A percentile compares a stretch with the other conserved stretches of the same genome.
phyloP scores from a whole-genome alignment of 2,888 invertebrate species.

The Clusia tigrina region DNA sequence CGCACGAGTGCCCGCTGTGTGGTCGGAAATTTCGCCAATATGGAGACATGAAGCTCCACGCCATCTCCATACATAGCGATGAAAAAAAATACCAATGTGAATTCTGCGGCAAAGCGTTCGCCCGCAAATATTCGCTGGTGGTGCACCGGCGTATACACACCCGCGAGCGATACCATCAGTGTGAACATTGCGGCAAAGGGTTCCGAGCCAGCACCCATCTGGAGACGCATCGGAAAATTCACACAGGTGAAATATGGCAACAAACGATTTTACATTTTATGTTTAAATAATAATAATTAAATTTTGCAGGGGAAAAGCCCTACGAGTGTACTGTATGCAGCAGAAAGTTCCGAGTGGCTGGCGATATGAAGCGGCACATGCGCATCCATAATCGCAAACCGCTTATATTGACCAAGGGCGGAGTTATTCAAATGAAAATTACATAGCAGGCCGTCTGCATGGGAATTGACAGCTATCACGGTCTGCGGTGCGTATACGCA shows the following conservation, averaged over 20 bases:
- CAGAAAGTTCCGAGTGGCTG: slow-evolving; percentile 82
- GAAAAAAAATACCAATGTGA: slow-evolving; percentile 87
- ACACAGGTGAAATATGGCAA: slow-evolving; percentile 72
- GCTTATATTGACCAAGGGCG: too few species aligned
- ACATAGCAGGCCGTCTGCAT: not conserved
- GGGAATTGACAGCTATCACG: slow-evolving; percentile 20
- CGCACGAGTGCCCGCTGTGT: slow-evolving; percentile 81
- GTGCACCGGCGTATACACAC: slow-evolving; percentile 87
- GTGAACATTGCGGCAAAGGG: slow-evolving; percentile 82
- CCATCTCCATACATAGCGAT: slow-evolving; percentile 81
- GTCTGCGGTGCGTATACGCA: not conserved
- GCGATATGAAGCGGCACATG: slow-evolving; percentile 83
- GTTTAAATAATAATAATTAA: slow-evolving; percentile 17
- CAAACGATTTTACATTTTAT: not conserved
- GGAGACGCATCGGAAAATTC: slow-evolving; percentile 83
- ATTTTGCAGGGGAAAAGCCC: slow-evolving; percentile 74
- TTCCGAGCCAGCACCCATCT: slow-evolving; percentile 88
- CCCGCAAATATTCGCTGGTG: slow-evolving; percentile 82
- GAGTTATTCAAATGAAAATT: too few species aligned
- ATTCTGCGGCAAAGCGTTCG: slow-evolving; percentile 88
- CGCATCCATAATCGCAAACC: slow-evolving; percentile 71
- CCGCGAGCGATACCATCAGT: slow-evolving; percentile 86
- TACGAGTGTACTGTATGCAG: slow-evolving; percentile 79
- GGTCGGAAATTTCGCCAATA: slow-evolving; percentile 83
- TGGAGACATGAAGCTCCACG: slow-evolving; percentile 89